Base-by-base conservation (phyloP, 2,888 invertebrate species). In the Caradrina kadenii region DNA sequence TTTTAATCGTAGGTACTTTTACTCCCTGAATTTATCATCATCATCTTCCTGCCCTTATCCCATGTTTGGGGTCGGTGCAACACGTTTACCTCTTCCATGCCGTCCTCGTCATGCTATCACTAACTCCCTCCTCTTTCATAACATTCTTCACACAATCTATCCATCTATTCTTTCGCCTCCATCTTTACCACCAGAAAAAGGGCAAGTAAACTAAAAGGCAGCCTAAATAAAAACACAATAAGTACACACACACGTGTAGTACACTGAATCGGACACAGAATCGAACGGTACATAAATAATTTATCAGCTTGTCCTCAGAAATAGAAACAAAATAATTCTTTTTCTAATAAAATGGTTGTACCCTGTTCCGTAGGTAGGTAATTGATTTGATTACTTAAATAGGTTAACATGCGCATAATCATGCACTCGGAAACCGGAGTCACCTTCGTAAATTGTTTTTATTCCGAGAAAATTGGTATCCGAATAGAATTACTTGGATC, bases 331-430 rank as follows among this genome's bases (percentile, higher is more conserved):
- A 45, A 19, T 52, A n/a, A 17, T 19, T 17, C 13, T 67, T 60
- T 61, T 52, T 52, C 11, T 8, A 35, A n/a, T 26, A 6, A n/a
- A 68, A 35, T 45, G 7, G 22, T 19, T 49, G n/a, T 19, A 15
- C 21, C 10, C 42, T 22, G 19, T 10, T n/a, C 22, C 31, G 22
- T 75, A 73, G 13, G 42, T 45, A 13, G 39, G 39, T 39, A 39
- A 68, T 73, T 68, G 73, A 62, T 66, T 74, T 61, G 60, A 74
- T 67, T 56, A 60, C 39, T 21, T 26, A 56, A 73, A 61, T 55
- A 13, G 53, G 11, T 59, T 22, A 5, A 15, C 62, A 49, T 13
- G 26, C 49, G n/a, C 60, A 70, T 69, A 58, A 76, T 63, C 45
- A 13, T 1, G 13, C 1, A 39, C 22, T 7, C 21, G 60, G 45